Base-by-base conservation (phyloP, 1,140 invertebrate genomes). In the Brachionus calyciflorus region DNA sequence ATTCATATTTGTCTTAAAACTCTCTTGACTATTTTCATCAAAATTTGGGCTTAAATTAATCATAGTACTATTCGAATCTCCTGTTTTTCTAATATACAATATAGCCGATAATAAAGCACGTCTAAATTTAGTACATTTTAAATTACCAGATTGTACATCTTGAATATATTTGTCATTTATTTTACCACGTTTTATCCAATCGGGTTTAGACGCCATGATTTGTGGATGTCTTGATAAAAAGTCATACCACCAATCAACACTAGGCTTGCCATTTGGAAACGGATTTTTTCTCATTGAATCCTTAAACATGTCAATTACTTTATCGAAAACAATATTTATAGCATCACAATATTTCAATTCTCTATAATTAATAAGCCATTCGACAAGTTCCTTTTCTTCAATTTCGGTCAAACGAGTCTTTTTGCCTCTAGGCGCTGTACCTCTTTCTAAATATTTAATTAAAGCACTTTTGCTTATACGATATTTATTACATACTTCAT, bases 161-260 rank as follows among this genome's bases (percentile, higher is more conserved):
- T 75, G 30, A 41, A 75, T 75, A 14, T 75, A 75, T 40, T 75
- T 40, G 30, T 75, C 70, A 24, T 75, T 75, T 41, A 75, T 46
- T 75, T 75, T 75, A 26, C 70, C 70, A 21, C 70, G 46, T 37
- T 53, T 75, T 17, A 75, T 40, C 70, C 70, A 75, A 41, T 75
- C 70, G 7, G 70, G 70, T 17, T 75, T 75, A 9, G 70, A 75
- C 12, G 70, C 70, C 70, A 75, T 53, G 6, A 75, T 55, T 53
- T 75, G 70, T 10, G 70, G 70, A 41, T 75, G 70, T 41, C 70
- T 53, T 19, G 70, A 75, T 9, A 75, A 24, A 40, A 75, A 75
- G 30, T 75, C 70, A n/a, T 75, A 75, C 70, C 70, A 75, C 70
- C 70, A 75, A 24, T 75, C 70, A 1, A 75, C 41, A 14, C 46